A percentile compares a stretch with the other conserved stretches of the same genome.
These are phyloP conservation scores for Etheostoma perlongum DNA, from an alignment of 2,797 vertebrate species.

Conservation along the genomic window DNA sequence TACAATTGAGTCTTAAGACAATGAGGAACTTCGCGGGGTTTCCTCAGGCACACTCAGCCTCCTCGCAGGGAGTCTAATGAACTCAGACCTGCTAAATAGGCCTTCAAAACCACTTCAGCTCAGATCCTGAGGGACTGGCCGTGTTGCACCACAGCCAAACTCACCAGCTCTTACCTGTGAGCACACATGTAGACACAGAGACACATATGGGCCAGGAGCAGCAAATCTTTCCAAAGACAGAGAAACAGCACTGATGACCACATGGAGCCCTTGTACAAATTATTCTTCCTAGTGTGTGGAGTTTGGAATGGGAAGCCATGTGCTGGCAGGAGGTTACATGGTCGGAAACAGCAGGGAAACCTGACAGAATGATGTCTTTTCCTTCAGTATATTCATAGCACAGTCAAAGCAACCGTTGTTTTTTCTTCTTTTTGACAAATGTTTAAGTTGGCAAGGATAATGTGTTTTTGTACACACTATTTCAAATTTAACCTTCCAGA, in stretches of 20 bases:
- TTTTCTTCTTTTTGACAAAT: conserved; percentile 18
- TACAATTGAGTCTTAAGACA: conserved; percentile 97
- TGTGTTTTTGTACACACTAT: conserved; percentile 15
- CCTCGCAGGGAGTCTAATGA: conserved; percentile 91
- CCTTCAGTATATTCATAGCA: conserved; percentile 30
- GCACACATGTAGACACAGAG: conserved; percentile 10
- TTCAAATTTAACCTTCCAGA: conserved; percentile 4
- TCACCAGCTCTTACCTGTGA: conserved; percentile 51
- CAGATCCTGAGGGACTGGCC: conserved; percentile 47
- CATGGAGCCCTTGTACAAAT: conserved; percentile 37
- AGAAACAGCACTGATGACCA: conserved; percentile 53
- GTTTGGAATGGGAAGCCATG: conserved; percentile 46
- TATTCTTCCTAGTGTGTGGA: conserved; percentile 36
- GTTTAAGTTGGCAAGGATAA: conserved; percentile 11
- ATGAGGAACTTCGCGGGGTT: conserved; percentile 91
- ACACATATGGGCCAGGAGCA: conserved; percentile 23
- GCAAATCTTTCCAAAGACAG: conserved; percentile 52
- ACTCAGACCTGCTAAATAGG: conserved; percentile 87
- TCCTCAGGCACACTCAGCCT: conserved; percentile 88
- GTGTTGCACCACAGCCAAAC: conserved; percentile 26
- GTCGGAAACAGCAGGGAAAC: conserved; percentile 54
- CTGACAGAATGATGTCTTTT: conserved; percentile 47
- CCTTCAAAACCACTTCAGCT: conserved; percentile 67
- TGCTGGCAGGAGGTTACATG: conserved; percentile 49
- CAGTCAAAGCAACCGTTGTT: conserved; percentile 14